Percentiles rank a stretch among this genome's conserved stretches.
Conservation (phyloP, 2,888 invertebrate species). For the Tachystola acroxantha region DNA sequence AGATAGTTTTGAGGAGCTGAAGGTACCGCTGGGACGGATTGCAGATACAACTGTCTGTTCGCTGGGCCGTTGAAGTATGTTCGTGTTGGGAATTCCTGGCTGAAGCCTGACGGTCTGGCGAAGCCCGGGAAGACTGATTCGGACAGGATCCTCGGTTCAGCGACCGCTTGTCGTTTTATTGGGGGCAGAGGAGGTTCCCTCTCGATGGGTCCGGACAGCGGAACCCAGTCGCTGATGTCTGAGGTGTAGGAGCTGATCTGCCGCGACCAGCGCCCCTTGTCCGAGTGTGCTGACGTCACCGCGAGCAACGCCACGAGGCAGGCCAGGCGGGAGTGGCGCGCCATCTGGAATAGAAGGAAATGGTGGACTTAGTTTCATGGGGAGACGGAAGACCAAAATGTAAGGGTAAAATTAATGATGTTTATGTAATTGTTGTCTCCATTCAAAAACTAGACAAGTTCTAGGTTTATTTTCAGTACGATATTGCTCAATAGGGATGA, state of each 20-base stretch:
- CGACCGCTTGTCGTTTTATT: slow-evolving; percentile 62
- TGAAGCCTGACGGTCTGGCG: slow-evolving; percentile 42
- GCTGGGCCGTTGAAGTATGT: slow-evolving; percentile 46
- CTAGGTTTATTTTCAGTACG: too few species aligned
- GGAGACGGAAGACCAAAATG: too few species aligned
- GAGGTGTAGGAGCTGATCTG: slow-evolving; percentile 69
- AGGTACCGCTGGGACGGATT: slow-evolving; percentile 56
- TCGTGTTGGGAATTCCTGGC: slow-evolving; percentile 54
- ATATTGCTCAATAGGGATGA: too few species aligned
- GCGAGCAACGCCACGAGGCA: slow-evolving; percentile 42
- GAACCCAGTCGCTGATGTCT: slow-evolving; percentile 69
- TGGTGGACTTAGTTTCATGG: too few species aligned
- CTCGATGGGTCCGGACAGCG: slow-evolving; percentile 51
- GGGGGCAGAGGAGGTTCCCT: slow-evolving; percentile 37
- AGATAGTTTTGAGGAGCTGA: slow-evolving; percentile 67
- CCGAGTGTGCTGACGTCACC: slow-evolving; percentile 37
- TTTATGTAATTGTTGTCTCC: too few species aligned
- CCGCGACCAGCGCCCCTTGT: slow-evolving; percentile 65
- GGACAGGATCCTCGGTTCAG: slow-evolving; percentile 64
- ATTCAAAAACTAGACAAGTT: too few species aligned
- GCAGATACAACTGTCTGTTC: slow-evolving; percentile 60
- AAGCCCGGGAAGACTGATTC: slow-evolving; percentile 56
- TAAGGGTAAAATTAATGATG: too few species aligned
- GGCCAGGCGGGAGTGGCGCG: slow-evolving; percentile 43
- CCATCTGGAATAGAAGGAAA: slow-evolving; percentile 48